Conservation (phyloP, 2,888 invertebrate species). For the Drosophila leonis region DNA sequence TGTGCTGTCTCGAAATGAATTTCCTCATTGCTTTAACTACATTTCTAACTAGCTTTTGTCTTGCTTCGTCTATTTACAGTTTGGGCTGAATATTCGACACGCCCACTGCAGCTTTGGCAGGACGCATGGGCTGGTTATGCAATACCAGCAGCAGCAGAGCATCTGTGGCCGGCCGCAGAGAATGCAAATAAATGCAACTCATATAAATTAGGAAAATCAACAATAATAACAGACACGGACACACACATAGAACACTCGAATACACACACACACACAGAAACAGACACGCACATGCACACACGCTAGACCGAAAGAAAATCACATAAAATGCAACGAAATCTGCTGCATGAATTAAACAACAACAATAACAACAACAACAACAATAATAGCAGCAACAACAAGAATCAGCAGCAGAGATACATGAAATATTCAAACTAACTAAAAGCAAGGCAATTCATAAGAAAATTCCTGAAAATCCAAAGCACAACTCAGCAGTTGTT, state of each 20-base stretch:
- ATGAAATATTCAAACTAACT: conserved; percentile 69
- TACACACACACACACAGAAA: conserved; percentile 11
- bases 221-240: conserved; percentile 38
- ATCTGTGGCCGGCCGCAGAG: conserved; percentile 54
- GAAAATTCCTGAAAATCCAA: conserved; percentile 53
- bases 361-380: conserved; percentile 15
- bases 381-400: conserved; percentile 30
- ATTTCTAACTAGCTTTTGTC: conserved; percentile 24
- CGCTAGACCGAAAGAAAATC: conserved; percentile 54
- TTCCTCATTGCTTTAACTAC: not conserved
- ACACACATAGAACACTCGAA: conserved; percentile 6
- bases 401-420: conserved; percentile 49
- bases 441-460: conserved; percentile 62
- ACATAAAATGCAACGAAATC: conserved; percentile 70
- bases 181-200: conserved; percentile 64
- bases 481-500: conserved; percentile 47
- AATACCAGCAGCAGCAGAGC: conserved; percentile 29
- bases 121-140: conserved; percentile 35
- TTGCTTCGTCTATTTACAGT: conserved; percentile 30
- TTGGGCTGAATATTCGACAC: conserved; percentile 13
- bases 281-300: conserved; percentile 18
- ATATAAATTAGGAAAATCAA: conserved; percentile 61
- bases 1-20: not conserved
- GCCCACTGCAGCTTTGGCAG: conserved; percentile 19
- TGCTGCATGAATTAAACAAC: conserved; percentile 59